These are phyloP conservation scores for Bombus vancouverensis DNA, from an alignment of 1,140 invertebrate species.

Conservation along the genomic window DNA sequence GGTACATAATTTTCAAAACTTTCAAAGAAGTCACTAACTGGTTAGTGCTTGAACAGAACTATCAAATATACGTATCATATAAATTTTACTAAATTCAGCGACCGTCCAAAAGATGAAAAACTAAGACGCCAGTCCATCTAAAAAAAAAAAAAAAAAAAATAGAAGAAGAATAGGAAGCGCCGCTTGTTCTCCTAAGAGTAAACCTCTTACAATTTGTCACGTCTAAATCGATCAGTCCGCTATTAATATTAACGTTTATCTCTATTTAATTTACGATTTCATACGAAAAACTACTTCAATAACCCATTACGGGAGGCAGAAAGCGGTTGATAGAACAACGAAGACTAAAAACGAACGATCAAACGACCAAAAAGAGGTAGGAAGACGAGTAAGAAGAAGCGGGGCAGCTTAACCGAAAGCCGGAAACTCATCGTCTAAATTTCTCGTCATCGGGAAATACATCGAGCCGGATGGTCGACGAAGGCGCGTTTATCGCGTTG, in stretches of 20 bases:
- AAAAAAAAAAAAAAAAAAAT: too few species aligned
- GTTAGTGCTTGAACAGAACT: too few species aligned
- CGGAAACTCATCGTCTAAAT: constrained; percentile 23
- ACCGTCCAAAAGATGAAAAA: too few species aligned
- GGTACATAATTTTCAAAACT: too few species aligned
- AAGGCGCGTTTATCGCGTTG: constrained; percentile 39
- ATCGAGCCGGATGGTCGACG: not conserved
- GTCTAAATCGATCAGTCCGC: not conserved
- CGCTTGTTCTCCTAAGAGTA: too few species aligned
- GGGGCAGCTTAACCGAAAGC: not conserved
- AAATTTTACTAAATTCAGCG: too few species aligned
- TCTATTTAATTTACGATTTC: not conserved
- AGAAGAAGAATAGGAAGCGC: too few species aligned
- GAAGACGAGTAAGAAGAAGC: not conserved
- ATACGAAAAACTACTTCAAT: not conserved
- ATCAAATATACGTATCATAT: too few species aligned
- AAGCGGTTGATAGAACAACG: not conserved
- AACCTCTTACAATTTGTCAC: not conserved
- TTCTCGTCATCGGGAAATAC: constrained; percentile 26
- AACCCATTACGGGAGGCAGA: not conserved
- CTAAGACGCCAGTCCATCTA: too few species aligned
- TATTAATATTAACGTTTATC: not conserved
- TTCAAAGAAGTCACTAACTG: too few species aligned
- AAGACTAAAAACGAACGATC: not conserved
- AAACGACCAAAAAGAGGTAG: not conserved